These are phyloP conservation scores for Galeopterus variegatus DNA, from an alignment of 2,113 vertebrate species.

Conservation along the genomic window DNA sequence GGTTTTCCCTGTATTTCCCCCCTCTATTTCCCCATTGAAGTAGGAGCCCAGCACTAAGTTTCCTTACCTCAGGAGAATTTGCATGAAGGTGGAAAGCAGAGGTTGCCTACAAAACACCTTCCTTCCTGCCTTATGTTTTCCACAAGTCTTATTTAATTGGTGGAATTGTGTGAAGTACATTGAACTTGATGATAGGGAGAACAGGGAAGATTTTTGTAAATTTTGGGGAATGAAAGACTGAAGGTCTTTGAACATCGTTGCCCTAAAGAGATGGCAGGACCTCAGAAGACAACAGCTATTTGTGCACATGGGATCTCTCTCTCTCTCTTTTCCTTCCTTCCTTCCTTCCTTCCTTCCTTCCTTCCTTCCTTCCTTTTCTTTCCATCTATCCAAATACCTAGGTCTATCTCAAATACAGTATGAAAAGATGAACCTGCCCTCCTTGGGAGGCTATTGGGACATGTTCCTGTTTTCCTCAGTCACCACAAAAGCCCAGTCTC, in stretches of 20 bases:
- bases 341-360: neutral
- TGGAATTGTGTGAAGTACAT: neutral
- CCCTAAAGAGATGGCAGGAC: neutral
- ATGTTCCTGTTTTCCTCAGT: neutral
- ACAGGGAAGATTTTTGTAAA: neutral
- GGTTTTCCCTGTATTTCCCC: neutral
- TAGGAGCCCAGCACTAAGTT: neutral
- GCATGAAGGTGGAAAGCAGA: neutral
- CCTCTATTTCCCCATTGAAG: neutral
- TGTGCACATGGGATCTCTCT: neutral
- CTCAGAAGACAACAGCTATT: neutral
- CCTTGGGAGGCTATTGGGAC: neutral
- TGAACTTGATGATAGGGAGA: neutral
- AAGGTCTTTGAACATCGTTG: neutral
- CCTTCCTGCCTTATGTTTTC: neutral
- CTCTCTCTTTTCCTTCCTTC: fast-evolving
- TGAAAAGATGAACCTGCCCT: neutral
- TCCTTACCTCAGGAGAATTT: neutral
- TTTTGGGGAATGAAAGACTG: neutral
- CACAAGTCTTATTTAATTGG: neutral
- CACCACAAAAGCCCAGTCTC: neutral
- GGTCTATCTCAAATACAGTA: neutral
- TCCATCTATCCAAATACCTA: too few relatives aligned
- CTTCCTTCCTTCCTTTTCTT: too few relatives aligned
- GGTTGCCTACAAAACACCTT: neutral